Conservation (phyloP, 2,888 invertebrate species). For the Beris morrisii region DNA sequence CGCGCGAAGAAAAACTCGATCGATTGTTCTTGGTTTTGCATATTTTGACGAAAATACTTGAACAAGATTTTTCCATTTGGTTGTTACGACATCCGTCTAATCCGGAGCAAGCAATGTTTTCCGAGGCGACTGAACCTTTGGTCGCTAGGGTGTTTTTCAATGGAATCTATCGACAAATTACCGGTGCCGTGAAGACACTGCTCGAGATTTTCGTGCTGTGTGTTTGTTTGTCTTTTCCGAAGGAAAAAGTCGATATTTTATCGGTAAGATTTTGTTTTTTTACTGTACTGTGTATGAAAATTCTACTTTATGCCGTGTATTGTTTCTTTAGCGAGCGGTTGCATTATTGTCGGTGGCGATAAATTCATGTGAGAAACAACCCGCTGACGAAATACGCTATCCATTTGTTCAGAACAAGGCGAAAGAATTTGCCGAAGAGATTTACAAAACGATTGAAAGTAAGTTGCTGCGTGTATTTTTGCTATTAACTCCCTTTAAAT, state of each 20-base stretch:
- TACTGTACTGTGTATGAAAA: not conserved
- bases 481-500: too few relatives aligned
- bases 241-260: slow-evolving; percentile 44
- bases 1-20: slow-evolving; percentile 56
- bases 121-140: slow-evolving; percentile 45
- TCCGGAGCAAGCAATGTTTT: slow-evolving; percentile 46
- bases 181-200: slow-evolving; percentile 45
- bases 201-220: slow-evolving; percentile 47
- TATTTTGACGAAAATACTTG: slow-evolving; percentile 59
- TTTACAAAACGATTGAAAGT: slow-evolving; percentile 50
- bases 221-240: slow-evolving; percentile 44
- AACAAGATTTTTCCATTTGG: slow-evolving; percentile 63
- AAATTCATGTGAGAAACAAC: slow-evolving; percentile 48
- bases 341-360: slow-evolving; percentile 48
- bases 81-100: slow-evolving; percentile 56
- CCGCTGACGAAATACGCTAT: slow-evolving; percentile 45
- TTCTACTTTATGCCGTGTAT: not conserved
- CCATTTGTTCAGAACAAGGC: slow-evolving; percentile 47
- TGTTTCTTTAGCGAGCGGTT: slow-evolving; percentile 45
- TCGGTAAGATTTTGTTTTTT: slow-evolving; percentile 44
- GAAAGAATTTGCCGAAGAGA: slow-evolving; percentile 45
- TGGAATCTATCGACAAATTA: slow-evolving; percentile 42
- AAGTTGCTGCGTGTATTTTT: not conserved
- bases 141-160: slow-evolving; percentile 47
- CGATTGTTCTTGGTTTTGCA: slow-evolving; percentile 60